Base-by-base conservation (phyloP, 2,113 vertebrate genomes). In the Psittacus erithacus region DNA sequence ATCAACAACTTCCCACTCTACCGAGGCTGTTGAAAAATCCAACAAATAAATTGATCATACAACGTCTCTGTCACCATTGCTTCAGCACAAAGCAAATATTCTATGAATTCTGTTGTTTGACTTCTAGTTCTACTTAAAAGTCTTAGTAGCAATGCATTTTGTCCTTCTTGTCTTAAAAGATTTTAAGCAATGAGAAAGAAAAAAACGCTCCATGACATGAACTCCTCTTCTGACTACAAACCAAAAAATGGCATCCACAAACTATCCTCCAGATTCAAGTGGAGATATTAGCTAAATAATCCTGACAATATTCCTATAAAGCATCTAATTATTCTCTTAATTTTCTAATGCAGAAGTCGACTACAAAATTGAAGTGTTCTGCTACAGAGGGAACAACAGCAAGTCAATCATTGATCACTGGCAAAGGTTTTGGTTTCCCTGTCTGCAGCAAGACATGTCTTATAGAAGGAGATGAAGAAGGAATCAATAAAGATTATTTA, bases 131-230 rank as follows among this genome's bases (percentile, higher is more conserved):
- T 68, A 52, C 18, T 47, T 41, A 19, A 11, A 82, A 68, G 19
- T 41, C n/a, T 70, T 38, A 64, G 35, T 17, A 89, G 46, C 13
- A 71, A 41, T 18, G 31, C 10, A 38, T n/a, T 71, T 76, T 71
- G 31, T 59, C 27, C 39, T 49, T 73, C 41, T 27, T 8, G 25
- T 71, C 57, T 47, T 65, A 7, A 82, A 62, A 65, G 49, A 46
- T 38, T 39, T 33, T 53, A 52, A 65, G 27, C 50, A 71, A 14
- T 13, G 8, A 65, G 29, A 70, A 52, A 68, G 22, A 18, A 80
- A 59, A 27, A 5, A 7, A 2, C 0, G 1, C 4, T 59, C 31
- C 23, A 18, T 9, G 15, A 70, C 24, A 35, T 33, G 17, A 71
- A 76, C 33, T 47, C 39, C 35, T 31, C 6, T 10, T 75, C 11